Conservation (phyloP, 2,888 invertebrate genomes). For the Habrosyne pyritoides region DNA sequence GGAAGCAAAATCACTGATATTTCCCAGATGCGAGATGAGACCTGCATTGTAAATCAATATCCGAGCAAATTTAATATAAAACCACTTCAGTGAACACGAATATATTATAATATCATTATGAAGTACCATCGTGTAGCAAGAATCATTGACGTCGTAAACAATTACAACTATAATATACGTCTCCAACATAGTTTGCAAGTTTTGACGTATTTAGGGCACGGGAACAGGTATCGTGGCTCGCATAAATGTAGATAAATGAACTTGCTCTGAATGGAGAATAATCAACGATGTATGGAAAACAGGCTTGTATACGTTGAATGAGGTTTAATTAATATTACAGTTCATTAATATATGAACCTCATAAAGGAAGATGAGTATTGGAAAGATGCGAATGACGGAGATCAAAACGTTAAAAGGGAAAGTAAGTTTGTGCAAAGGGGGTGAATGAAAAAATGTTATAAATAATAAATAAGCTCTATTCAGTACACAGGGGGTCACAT, state of each 20-base stretch:
- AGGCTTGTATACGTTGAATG: neutral
- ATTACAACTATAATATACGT: neutral
- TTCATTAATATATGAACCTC: neutral
- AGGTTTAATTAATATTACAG: neutral
- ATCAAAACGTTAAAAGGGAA: neutral
- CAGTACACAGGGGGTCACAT: too few species aligned
- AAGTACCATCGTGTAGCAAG: neutral
- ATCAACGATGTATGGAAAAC: neutral
- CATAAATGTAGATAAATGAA: conserved; percentile 1
- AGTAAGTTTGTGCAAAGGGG: too few species aligned
- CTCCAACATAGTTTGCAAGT: neutral
- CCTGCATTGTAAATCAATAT: neutral
- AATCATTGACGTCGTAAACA: neutral
- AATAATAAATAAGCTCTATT: too few species aligned
- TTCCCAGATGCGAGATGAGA: neutral
- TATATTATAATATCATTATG: neutral
- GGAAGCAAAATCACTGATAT: too few species aligned
- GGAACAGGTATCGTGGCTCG: neutral
- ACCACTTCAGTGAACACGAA: neutral
- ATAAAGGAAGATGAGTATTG: neutral
- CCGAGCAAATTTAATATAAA: neutral
- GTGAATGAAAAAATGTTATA: neutral
- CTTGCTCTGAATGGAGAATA: neutral
- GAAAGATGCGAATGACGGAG: neutral
- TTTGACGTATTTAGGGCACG: neutral